phyloP scores from a whole-genome alignment of 1,140 invertebrate species.

The Hyphantria cunea region DNA sequence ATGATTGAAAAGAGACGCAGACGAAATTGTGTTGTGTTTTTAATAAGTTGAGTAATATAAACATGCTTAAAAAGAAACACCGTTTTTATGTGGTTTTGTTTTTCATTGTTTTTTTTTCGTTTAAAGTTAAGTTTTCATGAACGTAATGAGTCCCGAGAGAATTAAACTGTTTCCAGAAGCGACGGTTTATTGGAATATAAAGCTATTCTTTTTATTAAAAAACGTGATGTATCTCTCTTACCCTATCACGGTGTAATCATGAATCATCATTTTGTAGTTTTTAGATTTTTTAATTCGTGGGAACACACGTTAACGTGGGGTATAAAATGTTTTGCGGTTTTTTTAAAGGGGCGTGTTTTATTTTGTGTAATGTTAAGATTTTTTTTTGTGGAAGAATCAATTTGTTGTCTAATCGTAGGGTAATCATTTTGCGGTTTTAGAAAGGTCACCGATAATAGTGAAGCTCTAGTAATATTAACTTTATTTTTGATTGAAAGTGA shows the following conservation, averaged over 20 bases:
- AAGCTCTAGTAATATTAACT: background rate
- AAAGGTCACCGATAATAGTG: conserved; percentile 13
- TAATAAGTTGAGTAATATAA: too few relatives aligned
- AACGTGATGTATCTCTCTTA: conserved; percentile 5
- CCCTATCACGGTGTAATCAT: conserved; percentile 13
- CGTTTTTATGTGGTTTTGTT: too few relatives aligned
- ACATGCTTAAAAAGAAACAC: too few relatives aligned
- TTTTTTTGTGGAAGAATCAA: conserved; percentile 28
- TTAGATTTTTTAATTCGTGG: conserved; percentile 31
- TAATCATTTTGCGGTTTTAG: conserved; percentile 3
- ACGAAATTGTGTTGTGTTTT: too few relatives aligned
- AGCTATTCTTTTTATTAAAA: background rate
- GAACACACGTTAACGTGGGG: conserved; percentile 19
- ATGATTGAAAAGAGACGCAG: too few relatives aligned
- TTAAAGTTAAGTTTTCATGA: too few relatives aligned
- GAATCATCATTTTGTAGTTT: conserved; percentile 32
- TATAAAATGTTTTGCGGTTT: conserved; percentile 33
- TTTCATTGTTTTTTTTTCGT: too few relatives aligned
- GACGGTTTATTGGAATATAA: background rate
- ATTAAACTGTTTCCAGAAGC: background rate
- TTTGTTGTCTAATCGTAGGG: conserved; percentile 19
- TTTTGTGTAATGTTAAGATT: conserved; percentile 22
- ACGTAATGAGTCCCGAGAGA: background rate
- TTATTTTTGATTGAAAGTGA: too few relatives aligned
- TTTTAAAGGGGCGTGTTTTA: conserved; percentile 11